A percentile compares a stretch with the other conserved stretches of the same genome.
phyloP scores from a whole-genome alignment of 2,888 invertebrate genomes.

The Plemyria rubiginata region DNA sequence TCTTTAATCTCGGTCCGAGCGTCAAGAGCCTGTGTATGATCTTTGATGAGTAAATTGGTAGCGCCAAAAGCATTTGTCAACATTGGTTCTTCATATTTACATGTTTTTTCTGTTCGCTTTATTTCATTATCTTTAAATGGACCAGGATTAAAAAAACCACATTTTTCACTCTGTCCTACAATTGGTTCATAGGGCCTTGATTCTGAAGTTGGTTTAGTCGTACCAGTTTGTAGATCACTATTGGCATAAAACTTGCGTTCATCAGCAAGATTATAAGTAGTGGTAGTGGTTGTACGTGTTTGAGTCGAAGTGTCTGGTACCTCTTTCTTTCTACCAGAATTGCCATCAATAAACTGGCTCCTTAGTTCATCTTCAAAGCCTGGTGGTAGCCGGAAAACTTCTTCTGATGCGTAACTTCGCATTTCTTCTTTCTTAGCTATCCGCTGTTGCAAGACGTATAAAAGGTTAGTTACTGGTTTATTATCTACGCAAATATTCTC shows the following conservation, averaged over 20 bases:
- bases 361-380: conserved; percentile 72
- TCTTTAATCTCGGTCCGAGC: conserved; percentile 3
- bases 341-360: conserved; percentile 37
- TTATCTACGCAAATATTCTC: conserved; percentile 37
- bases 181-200: not conserved
- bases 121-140: not conserved
- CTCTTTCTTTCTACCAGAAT: conserved; percentile 30
- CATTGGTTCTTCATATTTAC: conserved; percentile 5
- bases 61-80: conserved; percentile 16
- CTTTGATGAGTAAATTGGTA: conserved; percentile 18
- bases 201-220: not conserved
- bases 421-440: not conserved
- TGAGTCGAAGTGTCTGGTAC: conserved; percentile 63
- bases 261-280: conserved; percentile 39
- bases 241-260: conserved; percentile 20
- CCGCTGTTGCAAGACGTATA: not conserved
- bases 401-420: not conserved
- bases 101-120: not conserved
- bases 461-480: not conserved
- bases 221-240: conserved; percentile 5
- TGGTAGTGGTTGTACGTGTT: conserved; percentile 47
- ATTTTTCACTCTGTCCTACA: not conserved
- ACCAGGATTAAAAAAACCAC: not conserved
- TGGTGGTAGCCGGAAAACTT: conserved; percentile 58
- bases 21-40: conserved; percentile 18